phyloP scores from a whole-genome alignment of 2,888 invertebrate genomes.

The Oscheius myriophilus region DNA sequence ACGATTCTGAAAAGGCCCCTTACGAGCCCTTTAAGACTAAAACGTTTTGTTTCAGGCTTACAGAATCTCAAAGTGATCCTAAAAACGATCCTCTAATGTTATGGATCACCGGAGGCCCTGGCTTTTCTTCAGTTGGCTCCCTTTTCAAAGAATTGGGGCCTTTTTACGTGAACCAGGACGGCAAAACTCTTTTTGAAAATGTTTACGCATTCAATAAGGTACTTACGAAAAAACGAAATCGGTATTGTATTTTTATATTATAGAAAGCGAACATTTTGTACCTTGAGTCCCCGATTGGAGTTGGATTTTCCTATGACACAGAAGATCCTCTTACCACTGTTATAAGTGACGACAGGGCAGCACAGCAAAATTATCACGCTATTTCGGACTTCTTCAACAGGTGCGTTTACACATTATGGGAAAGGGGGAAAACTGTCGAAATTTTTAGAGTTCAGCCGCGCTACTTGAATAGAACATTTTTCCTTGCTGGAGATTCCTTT shows the following conservation, averaged over 20 bases:
- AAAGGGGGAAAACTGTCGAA: not conserved
- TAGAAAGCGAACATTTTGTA: constrained; percentile 74
- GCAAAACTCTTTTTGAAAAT: constrained; percentile 65
- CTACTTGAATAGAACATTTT: constrained; percentile 72
- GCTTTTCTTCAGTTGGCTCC: constrained; percentile 59
- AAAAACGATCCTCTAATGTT: constrained; percentile 72
- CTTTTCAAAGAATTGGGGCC: constrained; percentile 71
- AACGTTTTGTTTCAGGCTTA: constrained; percentile 72
- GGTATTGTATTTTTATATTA: no score
- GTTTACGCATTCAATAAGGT: constrained; percentile 70
- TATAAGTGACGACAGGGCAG: constrained; percentile 59
- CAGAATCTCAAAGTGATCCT: constrained; percentile 72
- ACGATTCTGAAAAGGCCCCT: no score
- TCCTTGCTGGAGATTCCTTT: constrained; percentile 74
- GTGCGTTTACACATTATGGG: constrained; percentile 59
- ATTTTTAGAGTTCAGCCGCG: constrained; percentile 69
- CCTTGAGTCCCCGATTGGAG: constrained; percentile 73
- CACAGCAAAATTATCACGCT: constrained; percentile 73
- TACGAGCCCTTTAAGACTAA: no score
- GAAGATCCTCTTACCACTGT: constrained; percentile 33
- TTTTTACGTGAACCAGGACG: constrained; percentile 69
- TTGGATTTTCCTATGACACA: constrained; percentile 69
- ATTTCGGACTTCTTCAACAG: constrained; percentile 73
- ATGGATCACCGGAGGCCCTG: constrained; percentile 73
- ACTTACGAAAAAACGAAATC: no score